These are phyloP conservation scores for Alitta virens DNA, from an alignment of 2,888 invertebrate species.

Conservation along the genomic window DNA sequence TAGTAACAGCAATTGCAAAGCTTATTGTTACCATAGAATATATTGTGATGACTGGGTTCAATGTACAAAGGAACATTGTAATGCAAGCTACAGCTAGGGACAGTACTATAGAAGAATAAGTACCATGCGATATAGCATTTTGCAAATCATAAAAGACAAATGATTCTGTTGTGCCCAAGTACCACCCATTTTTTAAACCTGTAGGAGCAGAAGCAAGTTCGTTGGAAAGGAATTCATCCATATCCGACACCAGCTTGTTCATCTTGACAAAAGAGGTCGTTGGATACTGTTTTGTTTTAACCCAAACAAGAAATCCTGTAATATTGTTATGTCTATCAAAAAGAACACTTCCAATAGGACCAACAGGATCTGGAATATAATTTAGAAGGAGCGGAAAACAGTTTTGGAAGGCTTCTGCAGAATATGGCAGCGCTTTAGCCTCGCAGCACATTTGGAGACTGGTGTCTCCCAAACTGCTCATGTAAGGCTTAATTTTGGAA, in stretches of 20 bases:
- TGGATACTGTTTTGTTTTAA: constrained; percentile 59
- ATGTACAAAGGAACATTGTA: constrained; percentile 78
- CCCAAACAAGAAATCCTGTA: constrained; percentile 8
- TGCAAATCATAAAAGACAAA: constrained; percentile 89
- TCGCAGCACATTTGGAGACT: no score
- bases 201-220: constrained; percentile 70
- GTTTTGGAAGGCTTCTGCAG: neutral
- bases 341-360: neutral
- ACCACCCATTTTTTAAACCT: constrained; percentile 70
- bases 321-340: constrained; percentile 9
- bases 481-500: no score
- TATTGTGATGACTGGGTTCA: constrained; percentile 77
- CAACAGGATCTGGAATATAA: neutral
- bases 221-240: constrained; percentile 75
- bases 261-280: constrained; percentile 70
- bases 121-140: constrained; percentile 75
- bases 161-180: neutral
- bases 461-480: no score
- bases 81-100: constrained; percentile 74
- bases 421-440: neutral
- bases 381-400: neutral
- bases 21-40: constrained; percentile 80
- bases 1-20: constrained; percentile 79
- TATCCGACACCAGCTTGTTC: constrained; percentile 69
- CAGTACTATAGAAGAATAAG: constrained; percentile 74